Base-by-base conservation (phyloP, 1,140 invertebrate genomes). In the Gryllus bimaculatus region DNA sequence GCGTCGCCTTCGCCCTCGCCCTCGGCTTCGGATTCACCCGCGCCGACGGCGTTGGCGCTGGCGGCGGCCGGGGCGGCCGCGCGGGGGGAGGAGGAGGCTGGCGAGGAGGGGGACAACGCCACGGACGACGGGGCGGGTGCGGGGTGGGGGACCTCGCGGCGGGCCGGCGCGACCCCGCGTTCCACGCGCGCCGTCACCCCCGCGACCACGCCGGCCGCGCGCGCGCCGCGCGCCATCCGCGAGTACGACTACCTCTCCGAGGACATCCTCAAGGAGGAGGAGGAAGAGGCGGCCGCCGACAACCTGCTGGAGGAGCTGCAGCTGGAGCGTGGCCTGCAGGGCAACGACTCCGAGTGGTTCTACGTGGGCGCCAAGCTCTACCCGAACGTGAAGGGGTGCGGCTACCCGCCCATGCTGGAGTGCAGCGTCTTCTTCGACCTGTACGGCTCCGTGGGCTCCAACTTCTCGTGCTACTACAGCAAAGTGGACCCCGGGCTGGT, bases 351-450 rank as follows among this genome's bases (percentile, higher is more conserved):
- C 13, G 91, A 92, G 84, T 94, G 93, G 91, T 94, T 92, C 84
- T 95, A 93, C 85, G 90, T 90, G 78, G 92, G 92, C 79, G 94
- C 95, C 20, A 90, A 91, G 80, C 88, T 96, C 48, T 93, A 93
- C 83, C 95, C 95, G 8, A 96, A 96, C 86, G 94, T 96, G 54
- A 96, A 96, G 87, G 91, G 93, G 80, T 94, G 95, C 85, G 94
- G 95, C 80, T 96, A 96, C 86, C 95, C 95, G 81, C 95, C 95
- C 77, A 92, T 93, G 86, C 88, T 96, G 82, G 95, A 96, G 86
- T 96, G 95, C 88, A 93, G 92, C 82, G 90, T 93, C 84, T 96
- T 95, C 88, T 88, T 92, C 81, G 90, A 90, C 80, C 90, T 90
- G 80, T 94, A 96, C 86, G 90, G 89, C 79, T 89, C 88, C 75